Conservation (phyloP, 1,140 invertebrate genomes). For the Lasioglossum albipes region DNA sequence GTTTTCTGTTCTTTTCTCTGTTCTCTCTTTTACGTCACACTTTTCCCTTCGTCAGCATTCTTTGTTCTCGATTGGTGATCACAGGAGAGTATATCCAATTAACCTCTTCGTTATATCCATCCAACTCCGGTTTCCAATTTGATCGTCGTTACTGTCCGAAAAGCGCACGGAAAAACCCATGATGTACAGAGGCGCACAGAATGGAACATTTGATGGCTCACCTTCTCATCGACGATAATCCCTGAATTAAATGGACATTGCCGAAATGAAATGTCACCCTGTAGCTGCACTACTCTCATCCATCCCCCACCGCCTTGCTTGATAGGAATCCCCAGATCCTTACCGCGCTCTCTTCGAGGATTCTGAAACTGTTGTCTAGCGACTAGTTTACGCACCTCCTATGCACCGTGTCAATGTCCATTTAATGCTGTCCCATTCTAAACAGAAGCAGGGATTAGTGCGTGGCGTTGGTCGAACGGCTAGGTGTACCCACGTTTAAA, state of each 20-base stretch:
- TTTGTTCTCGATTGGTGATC: no score
- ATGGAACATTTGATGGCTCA: slow-evolving; percentile 58
- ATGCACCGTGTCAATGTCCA: slow-evolving; percentile 78
- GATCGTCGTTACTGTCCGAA: neutral
- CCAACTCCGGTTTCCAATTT: neutral
- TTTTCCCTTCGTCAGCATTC: no score
- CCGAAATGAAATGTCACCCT: slow-evolving; percentile 59
- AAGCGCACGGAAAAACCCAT: neutral
- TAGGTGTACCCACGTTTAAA: slow-evolving; percentile 55
- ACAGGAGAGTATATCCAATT: no score
- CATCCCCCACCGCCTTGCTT: slow-evolving; percentile 55
- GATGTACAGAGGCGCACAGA: slow-evolving; percentile 1
- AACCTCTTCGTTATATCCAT: no score
- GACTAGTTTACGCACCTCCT: slow-evolving; percentile 68
- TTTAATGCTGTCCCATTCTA: slow-evolving; percentile 78
- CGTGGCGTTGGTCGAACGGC: slow-evolving; percentile 72
- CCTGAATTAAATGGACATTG: slow-evolving; percentile 79
- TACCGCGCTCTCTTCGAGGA: slow-evolving; percentile 27
- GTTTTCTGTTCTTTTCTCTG: neutral
- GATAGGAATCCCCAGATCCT: slow-evolving; percentile 39
- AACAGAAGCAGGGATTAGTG: slow-evolving; percentile 65
- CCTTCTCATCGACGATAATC: slow-evolving; percentile 68
- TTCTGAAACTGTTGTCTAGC: slow-evolving; percentile 19
- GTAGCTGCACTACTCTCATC: slow-evolving; percentile 60
- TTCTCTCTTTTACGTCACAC: no score